Evolutionary conservation across 2,113 vertebrate species (phyloP).

Genomic region (Passer montanus): DNA sequence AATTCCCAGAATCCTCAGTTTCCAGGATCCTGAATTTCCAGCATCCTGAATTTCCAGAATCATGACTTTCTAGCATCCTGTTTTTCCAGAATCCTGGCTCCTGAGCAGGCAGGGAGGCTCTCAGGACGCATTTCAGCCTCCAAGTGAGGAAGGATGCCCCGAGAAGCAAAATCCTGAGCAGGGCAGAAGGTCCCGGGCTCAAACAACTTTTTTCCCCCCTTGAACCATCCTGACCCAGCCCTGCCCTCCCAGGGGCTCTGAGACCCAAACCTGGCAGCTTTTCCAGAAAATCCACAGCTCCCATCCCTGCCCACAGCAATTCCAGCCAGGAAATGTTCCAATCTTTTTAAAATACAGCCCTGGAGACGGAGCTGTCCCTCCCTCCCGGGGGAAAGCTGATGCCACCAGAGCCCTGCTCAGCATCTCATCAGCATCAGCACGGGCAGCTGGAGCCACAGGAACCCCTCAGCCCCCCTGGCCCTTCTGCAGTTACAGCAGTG

Average conservation of each 20-base stretch:
- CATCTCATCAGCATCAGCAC: background rate
- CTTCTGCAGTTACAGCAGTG: background rate
- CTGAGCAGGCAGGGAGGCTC: background rate
- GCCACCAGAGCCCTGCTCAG: rapidly evolving
- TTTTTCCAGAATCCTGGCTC: too few species aligned
- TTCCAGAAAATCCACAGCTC: rapidly evolving
- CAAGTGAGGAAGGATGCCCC: background rate
- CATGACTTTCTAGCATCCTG: too few species aligned
- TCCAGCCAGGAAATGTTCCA: background rate
- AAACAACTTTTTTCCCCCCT: background rate
- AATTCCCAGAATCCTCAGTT: too few species aligned
- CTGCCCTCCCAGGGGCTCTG: rapidly evolving
- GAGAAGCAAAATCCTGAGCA: background rate
- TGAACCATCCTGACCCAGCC: rapidly evolving
- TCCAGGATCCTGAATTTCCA: too few species aligned
- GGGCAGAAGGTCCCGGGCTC: background rate
- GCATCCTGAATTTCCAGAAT: too few species aligned
- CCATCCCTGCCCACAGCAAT: background rate
- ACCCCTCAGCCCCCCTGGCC: background rate
- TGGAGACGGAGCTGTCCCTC: rapidly evolving
- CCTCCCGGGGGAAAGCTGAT: background rate
- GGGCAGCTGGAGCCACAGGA: background rate
- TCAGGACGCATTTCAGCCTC: background rate
- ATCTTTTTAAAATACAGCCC: rapidly evolving
- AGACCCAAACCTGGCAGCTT: rapidly evolving